Evolutionary conservation across 2,113 vertebrate genomes (phyloP), one percentile per base, ranked within the genome.

Genomic region (Scophthalmus maximus): DNA sequence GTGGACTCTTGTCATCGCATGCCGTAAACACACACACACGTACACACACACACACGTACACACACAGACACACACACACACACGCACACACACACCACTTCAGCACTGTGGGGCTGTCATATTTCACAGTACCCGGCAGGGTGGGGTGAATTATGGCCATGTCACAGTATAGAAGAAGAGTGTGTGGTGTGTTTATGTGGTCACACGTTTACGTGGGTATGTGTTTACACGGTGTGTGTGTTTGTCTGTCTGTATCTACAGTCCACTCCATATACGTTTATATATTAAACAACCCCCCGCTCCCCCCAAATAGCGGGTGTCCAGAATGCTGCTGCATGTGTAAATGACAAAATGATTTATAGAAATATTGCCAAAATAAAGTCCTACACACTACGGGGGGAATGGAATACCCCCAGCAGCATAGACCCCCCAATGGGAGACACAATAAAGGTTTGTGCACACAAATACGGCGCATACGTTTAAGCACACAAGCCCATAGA

Each of bases 311-410:
- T 92, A 87, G 89, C 87, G 73, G 69, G 68, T 87, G 89, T 91
- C 86, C 89, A 89, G 84, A 90, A 92, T 87, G 85, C 85, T 74
- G 84, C 80, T 86, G 88, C 71, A 90, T 85, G 87, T 86, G 87
- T 93, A 91, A 92, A 92, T 87, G 92, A 92, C 94, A 93, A 91
- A 86, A 89, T 94, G 92, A 94, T 94, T 93, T 94, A 94, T 93
- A 84, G 87, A 90, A 94, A 92, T 87, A 92, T 89, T 88, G 75
- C 73, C 68, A 85, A 92, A 93, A 92, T 90, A 91, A 92, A 88
- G 78, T 84, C 74, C 63, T 51, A 49, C 58, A 29, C 65, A 74
- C 70, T 73, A 42, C 25, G 14, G 56, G 66, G 91, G 88, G 84
- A 46, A n/a, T 17, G 85, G 9, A 25, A 51, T 25, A 11, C 90